Evolutionary conservation across 92 coral and sea anemone species (phyloP), one percentile per base, ranked within the genome.

Genomic region (Isaurus tuberculatus): DNA sequence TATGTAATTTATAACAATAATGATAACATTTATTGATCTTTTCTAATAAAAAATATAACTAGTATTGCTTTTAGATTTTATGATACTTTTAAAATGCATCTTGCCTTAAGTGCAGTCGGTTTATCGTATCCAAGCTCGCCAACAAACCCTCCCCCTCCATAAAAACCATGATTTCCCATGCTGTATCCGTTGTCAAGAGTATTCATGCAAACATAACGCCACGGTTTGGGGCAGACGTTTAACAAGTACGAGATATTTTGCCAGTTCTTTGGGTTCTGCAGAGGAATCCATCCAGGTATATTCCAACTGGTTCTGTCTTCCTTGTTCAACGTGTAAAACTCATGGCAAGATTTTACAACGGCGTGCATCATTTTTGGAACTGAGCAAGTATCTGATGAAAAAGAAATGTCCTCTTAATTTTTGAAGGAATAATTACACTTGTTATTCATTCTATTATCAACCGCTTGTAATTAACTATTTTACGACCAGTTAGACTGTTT

Each of bases 141-240:
- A 1, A 58, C 69, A 57, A 32, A 75, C 22, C 81, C 81, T 32
- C 81, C 81, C n/a, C 68, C 81, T 55, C 81, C 81, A 30, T 75
- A 75, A 22, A 57, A 31, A 2, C 30, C 63, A 13, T n/a, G 44
- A 3, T 32, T 0, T 33, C 31, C 40, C 22, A 26, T 16, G 26
- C 49, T 75, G 13, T 11, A 30, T 30, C 32, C 40, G 29, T 16
- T 57, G 22, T 55, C 69, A 20, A 75, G 81, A 3, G 68, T 3
- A 5, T 55, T 37, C 15, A 16, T 32, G 8, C 32, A 31, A 33
- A 33, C 81, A 10, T 75, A 75, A n/a, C 81, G 81, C 81, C 81
- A 75, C 19, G 81, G 81, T 13, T 75, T 75, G n/a, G 81, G 81
- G 15, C 81, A 75, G 69, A 57, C 48, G 3, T 34, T 57, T 33